phyloP scores from a whole-genome alignment of 2,888 invertebrate species.

The Cerastis leucographa region DNA sequence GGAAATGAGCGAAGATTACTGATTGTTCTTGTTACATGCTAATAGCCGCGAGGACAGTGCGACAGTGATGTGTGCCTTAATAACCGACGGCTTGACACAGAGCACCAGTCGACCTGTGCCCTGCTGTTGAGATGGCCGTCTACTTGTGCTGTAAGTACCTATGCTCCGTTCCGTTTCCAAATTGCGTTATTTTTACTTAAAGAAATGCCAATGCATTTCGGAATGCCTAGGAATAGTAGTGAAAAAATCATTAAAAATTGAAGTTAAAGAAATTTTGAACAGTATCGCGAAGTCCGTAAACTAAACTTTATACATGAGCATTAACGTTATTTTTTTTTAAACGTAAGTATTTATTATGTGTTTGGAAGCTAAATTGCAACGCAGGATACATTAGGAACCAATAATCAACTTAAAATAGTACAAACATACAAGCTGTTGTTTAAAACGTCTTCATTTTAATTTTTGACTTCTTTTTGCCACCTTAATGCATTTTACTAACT shows the following conservation, averaged over 20 bases:
- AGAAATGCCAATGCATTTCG: background rate
- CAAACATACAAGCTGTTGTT: background rate
- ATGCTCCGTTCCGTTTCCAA: background rate
- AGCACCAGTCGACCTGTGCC: slow-evolving; percentile 35
- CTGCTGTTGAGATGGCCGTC: slow-evolving; percentile 46
- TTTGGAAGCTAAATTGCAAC: background rate
- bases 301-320: background rate
- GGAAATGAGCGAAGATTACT: slow-evolving; percentile 66
- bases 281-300: background rate
- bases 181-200: background rate
- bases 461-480: background rate
- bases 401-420: background rate
- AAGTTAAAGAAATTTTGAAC: background rate
- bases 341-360: background rate
- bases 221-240: background rate
- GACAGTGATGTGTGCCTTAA: slow-evolving; percentile 37
- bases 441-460: background rate
- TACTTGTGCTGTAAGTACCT: slow-evolving; percentile 39
- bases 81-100: slow-evolving; percentile 16
- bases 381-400: background rate
- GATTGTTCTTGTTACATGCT: slow-evolving; percentile 45
- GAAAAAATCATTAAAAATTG: background rate
- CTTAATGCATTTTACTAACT: background rate
- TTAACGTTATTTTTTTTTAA: background rate
- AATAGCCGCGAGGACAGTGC: slow-evolving; percentile 51